Conservation (phyloP, 2,797 vertebrate genomes). For the Dromococcyx pavoninus region DNA sequence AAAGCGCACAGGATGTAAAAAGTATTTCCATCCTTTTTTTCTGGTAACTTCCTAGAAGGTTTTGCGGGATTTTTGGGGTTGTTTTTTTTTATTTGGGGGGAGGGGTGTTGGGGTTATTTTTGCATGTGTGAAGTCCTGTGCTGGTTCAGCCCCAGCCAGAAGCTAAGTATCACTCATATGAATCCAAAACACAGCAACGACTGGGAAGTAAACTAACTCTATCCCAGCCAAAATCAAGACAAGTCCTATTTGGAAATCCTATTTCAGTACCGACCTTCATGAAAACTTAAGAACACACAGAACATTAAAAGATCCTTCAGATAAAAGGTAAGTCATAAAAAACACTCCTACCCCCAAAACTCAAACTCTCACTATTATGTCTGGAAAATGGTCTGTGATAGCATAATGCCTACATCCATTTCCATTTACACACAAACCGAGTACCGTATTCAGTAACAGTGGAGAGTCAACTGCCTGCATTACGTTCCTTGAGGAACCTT, state of each 20-base stretch:
- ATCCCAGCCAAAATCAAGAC: no score
- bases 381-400: not conserved
- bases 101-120: not conserved
- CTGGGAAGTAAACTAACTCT: no score
- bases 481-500: not conserved
- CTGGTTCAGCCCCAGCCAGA: no score
- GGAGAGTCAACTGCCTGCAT: not conserved
- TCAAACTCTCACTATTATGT: rapidly evolving
- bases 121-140: not conserved
- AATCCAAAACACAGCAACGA: no score
- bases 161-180: no score
- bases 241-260: not conserved
- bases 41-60: not conserved
- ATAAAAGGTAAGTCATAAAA: not conserved
- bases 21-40: not conserved
- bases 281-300: not conserved
- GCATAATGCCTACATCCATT: not conserved
- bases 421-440: not conserved
- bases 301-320: not conserved
- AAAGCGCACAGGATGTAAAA: not conserved
- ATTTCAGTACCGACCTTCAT: not conserved
- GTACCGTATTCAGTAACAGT: not conserved
- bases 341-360: not conserved
- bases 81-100: not conserved
- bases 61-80: not conserved